These are phyloP conservation scores for Solea solea DNA, from an alignment of 2,113 vertebrate species.

Conservation along the genomic window DNA sequence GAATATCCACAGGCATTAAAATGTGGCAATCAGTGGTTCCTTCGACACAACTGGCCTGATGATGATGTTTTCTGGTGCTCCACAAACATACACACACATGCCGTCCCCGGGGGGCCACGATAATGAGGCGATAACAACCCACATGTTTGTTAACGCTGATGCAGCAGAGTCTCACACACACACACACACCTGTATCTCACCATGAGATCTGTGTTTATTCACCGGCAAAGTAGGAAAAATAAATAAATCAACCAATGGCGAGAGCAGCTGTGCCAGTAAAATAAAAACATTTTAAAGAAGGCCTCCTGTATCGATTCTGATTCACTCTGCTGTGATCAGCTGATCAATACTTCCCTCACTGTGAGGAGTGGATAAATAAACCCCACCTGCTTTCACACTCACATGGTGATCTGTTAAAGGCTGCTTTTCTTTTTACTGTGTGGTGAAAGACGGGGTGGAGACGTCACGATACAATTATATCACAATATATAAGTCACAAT, in stretches of 20 bases:
- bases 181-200: constrained; percentile 8
- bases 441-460: no score
- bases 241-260: constrained; percentile 7
- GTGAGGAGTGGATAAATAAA: constrained; percentile 2
- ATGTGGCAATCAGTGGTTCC: constrained; percentile 43
- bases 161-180: constrained; percentile 23
- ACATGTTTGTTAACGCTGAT: constrained; percentile 35
- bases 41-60: constrained; percentile 7
- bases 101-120: constrained; percentile 14
- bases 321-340: not conserved
- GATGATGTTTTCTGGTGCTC: constrained; percentile 36
- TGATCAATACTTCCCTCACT: not conserved
- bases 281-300: not conserved
- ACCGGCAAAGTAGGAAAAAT: constrained; percentile 4
- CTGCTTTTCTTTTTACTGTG: no score
- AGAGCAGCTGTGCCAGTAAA: constrained; percentile 11
- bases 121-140: constrained; percentile 39
- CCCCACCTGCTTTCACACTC: not conserved
- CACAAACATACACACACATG: constrained; percentile 34
- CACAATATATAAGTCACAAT: no score
- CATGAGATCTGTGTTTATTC: constrained; percentile 5
- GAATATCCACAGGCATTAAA: constrained; percentile 30
- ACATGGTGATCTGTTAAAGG: not conserved
- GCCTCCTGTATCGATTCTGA: not conserved
- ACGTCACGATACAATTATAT: no score